A percentile compares a stretch with the other conserved stretches of the same genome.
Conservation (phyloP, 1,140 invertebrate species). For the Brachionus paranguensis region DNA sequence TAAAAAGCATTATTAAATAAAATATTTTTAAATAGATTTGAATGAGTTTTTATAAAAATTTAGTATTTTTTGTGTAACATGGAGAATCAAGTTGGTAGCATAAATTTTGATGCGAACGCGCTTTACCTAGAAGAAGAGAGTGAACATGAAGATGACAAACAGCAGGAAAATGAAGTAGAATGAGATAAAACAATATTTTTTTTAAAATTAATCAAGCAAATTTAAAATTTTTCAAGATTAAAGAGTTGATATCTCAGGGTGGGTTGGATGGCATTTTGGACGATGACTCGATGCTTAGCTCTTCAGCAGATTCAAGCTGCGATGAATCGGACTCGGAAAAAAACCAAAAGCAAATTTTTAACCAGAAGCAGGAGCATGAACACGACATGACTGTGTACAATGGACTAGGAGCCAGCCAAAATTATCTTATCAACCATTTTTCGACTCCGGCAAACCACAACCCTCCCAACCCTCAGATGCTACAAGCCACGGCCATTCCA, state of each 20-base stretch:
- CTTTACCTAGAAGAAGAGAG: constrained; percentile 33
- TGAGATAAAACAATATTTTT: background rate
- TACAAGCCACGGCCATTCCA: constrained; percentile 21
- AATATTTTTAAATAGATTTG: background rate
- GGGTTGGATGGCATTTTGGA: constrained; percentile 34
- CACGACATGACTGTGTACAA: background rate
- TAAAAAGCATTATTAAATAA: background rate
- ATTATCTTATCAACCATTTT: constrained; percentile 17
- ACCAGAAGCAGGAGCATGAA: background rate
- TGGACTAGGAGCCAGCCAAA: background rate
- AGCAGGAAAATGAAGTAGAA: constrained; percentile 35
- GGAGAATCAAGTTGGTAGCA: constrained; percentile 39
- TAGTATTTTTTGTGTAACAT: background rate
- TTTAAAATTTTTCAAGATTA: background rate
- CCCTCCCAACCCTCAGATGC: background rate
- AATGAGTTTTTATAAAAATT: constrained; percentile 30
- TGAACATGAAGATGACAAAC: constrained; percentile 33
- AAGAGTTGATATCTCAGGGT: constrained; percentile 33
- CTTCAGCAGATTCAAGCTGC: constrained; percentile 32
- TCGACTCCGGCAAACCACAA: constrained; percentile 27
- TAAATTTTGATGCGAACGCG: constrained; percentile 32
- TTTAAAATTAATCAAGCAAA: background rate
- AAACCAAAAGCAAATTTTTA: background rate
- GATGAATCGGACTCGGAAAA: constrained; percentile 13
- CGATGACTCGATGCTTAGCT: constrained; percentile 32